Evolutionary conservation across 1,140 invertebrate species (phyloP).

Genomic region (Arion vulgaris): DNA sequence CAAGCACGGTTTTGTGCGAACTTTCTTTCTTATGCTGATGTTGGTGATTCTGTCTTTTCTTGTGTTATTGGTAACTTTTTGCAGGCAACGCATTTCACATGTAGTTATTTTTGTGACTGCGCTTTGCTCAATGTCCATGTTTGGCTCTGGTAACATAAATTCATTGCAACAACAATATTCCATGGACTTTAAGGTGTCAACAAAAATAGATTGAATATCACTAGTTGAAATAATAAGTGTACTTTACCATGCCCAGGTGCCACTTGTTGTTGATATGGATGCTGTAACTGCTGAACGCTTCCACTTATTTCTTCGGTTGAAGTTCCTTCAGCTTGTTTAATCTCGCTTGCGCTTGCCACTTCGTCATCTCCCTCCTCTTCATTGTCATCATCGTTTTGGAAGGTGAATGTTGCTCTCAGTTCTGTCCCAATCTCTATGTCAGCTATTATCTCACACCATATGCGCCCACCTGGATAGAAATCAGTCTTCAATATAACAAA

Average conservation of each 20-base stretch:
- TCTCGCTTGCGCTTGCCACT: background rate
- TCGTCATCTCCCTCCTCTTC: conserved; percentile 29
- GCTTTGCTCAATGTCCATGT: no score
- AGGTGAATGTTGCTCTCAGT: conserved; percentile 62
- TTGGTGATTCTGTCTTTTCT: no score
- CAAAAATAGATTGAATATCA: no score
- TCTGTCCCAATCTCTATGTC: conserved; percentile 59
- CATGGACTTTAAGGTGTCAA: no score
- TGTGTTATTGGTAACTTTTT: no score
- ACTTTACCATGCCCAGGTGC: conserved; percentile 45
- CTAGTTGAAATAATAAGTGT: no score
- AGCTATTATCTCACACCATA: conserved; percentile 66
- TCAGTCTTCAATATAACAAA: background rate
- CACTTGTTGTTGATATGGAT: conserved; percentile 35
- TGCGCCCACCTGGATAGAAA: conserved; percentile 62
- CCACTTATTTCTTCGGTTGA: conserved; percentile 39
- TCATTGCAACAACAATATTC: no score
- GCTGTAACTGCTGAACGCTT: conserved; percentile 15
- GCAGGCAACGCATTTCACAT: no score
- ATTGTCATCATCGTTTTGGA: conserved; percentile 44
- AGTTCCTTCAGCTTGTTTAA: conserved; percentile 15
- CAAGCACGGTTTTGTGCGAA: no score
- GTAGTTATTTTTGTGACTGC: no score
- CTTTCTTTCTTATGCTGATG: no score
- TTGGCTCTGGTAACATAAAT: no score